Evolutionary conservation across 2,797 vertebrate species (phyloP).

Genomic region (Cirrhinus molitorella): DNA sequence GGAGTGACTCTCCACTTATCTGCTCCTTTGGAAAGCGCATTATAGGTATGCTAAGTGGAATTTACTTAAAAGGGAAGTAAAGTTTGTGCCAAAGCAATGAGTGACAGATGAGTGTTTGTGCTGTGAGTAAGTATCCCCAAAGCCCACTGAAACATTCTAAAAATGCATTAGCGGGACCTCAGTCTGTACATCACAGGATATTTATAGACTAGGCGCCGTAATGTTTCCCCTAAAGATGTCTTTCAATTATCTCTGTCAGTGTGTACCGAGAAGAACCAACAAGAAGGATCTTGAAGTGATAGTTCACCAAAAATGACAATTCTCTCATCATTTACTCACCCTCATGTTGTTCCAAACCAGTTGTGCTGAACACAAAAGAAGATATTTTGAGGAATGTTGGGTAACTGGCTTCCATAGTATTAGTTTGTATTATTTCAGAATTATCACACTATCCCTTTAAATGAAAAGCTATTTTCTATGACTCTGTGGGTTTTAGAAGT

Average conservation of each 20-base stretch:
- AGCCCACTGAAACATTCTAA: conserved; percentile 74
- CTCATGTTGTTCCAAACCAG: not conserved
- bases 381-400: not conserved
- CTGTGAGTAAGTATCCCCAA: conserved; percentile 46
- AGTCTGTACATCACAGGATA: conserved; percentile 67
- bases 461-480: not conserved
- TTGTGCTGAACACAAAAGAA: not conserved
- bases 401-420: not conserved
- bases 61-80: conserved; percentile 50
- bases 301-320: not conserved
- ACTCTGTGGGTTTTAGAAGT: not conserved
- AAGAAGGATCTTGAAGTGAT: not conserved
- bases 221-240: conserved; percentile 57
- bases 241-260: conserved; percentile 52
- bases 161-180: conserved; percentile 72
- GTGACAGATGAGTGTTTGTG: conserved; percentile 50
- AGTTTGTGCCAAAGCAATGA: conserved; percentile 57
- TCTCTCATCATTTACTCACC: not conserved
- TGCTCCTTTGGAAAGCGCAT: conserved; percentile 40
- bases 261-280: not conserved
- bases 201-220: conserved; percentile 67
- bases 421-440: not conserved
- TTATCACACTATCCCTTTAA: not conserved
- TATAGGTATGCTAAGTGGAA: conserved; percentile 58
- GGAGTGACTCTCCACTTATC: conserved; percentile 45